Percentiles rank a stretch among this genome's conserved stretches.
These are phyloP conservation scores for Stictonetta naevosa DNA, from an alignment of 2,113 vertebrate genomes.

Conservation along the genomic window DNA sequence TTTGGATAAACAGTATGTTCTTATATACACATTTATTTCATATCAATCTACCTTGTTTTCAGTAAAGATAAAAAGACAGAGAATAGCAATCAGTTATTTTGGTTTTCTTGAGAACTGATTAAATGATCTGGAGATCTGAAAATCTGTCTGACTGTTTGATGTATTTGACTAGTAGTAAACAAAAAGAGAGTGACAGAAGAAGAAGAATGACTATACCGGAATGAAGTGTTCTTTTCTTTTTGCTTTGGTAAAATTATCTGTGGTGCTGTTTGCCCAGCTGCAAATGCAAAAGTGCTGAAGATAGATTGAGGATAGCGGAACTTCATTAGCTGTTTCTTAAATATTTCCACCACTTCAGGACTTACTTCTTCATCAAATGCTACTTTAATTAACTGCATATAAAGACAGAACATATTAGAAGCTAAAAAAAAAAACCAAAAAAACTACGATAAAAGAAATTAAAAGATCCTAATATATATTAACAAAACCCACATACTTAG, in stretches of 20 bases:
- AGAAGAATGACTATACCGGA: constrained; percentile 81
- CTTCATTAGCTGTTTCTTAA: constrained; percentile 94
- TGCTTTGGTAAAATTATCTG: constrained; percentile 94
- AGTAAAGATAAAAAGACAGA: background rate
- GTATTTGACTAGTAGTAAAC: background rate
- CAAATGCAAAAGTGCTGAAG: constrained; percentile 95
- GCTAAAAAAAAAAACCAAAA: background rate
- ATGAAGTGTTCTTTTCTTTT: constrained; percentile 97
- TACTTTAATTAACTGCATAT: constrained; percentile 91
- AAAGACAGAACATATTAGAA: constrained; percentile 42
- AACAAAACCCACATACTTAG: background rate
- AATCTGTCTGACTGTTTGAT: background rate
- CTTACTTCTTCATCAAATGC: constrained; percentile 98
- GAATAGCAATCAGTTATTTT: background rate
- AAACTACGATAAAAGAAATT: background rate
- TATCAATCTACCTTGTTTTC: background rate
- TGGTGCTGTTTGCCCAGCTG: constrained; percentile 89
- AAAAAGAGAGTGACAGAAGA: background rate
- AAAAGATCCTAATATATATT: background rate
- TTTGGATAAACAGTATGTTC: background rate
- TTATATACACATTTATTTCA: background rate
- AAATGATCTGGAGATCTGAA: background rate
- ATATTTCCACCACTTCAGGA: constrained; percentile 95
- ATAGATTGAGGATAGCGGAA: constrained; percentile 96
- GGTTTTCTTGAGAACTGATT: background rate